Evolutionary conservation across 1,140 invertebrate genomes (phyloP).

Genomic region (Papilio machaon): DNA sequence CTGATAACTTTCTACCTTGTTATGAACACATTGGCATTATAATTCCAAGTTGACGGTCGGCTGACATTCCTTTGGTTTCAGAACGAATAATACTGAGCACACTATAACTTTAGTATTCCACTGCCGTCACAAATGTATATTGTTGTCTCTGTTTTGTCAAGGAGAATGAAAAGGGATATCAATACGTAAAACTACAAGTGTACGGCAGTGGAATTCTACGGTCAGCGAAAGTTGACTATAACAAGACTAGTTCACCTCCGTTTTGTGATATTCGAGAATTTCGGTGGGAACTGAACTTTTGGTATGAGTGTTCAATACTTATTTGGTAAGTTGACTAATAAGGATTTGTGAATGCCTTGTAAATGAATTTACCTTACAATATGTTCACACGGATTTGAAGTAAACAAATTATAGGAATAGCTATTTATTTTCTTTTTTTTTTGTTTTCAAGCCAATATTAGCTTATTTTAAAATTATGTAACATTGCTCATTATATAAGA

Average conservation of each 20-base stretch:
- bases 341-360: neutral
- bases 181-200: neutral
- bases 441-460: neutral
- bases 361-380: neutral
- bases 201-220: neutral
- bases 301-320: neutral
- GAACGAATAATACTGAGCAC: slow-evolving; percentile 2
- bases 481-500: neutral
- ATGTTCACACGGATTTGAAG: slow-evolving; percentile 1
- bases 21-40: slow-evolving; percentile 20
- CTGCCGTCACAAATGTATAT: neutral
- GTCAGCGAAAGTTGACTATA: slow-evolving; percentile 25
- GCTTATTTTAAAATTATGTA: neutral
- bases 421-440: neutral
- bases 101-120: neutral
- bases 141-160: neutral
- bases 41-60: slow-evolving; percentile 30
- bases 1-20: slow-evolving; percentile 22
- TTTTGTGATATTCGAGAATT: neutral
- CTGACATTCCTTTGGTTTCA: slow-evolving; percentile 11
- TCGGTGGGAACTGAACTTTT: neutral
- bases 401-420: neutral
- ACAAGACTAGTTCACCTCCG: neutral
- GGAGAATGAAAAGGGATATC: neutral
- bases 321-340: neutral